These are phyloP conservation scores for Hetaerina titia DNA, from an alignment of 2,888 invertebrate species.

Conservation along the genomic window DNA sequence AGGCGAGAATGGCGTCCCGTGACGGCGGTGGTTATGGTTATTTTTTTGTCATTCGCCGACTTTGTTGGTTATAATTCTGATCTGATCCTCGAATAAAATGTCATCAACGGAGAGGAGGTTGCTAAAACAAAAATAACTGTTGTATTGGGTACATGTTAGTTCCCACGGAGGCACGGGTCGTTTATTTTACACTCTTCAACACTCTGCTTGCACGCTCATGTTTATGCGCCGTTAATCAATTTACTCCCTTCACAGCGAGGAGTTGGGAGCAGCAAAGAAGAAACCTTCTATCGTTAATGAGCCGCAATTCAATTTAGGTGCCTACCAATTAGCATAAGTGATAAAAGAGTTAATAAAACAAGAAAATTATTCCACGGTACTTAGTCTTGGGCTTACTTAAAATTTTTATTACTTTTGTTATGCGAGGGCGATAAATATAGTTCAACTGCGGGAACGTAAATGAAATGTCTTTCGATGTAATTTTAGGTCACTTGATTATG, in stretches of 20 bases:
- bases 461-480: neutral
- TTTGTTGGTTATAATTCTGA: neutral
- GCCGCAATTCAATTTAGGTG: constrained; percentile 21
- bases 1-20: neutral
- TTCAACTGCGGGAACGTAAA: neutral
- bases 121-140: neutral
- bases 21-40: neutral
- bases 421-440: neutral
- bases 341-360: constrained; percentile 30
- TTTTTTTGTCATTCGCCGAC: neutral
- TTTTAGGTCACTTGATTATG: neutral
- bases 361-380: neutral
- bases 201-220: neutral
- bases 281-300: constrained; percentile 21
- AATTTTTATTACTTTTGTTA: neutral
- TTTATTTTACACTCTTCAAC: constrained; percentile 35
- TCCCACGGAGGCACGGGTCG: neutral
- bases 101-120: neutral
- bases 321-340: constrained; percentile 25
- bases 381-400: neutral
- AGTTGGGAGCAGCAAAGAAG: neutral
- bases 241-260: neutral
- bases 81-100: neutral
- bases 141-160: neutral
- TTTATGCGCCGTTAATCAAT: constrained; percentile 32